These are phyloP conservation scores for Ciconia stormi DNA, from an alignment of 2,113 vertebrate genomes.

Conservation along the genomic window DNA sequence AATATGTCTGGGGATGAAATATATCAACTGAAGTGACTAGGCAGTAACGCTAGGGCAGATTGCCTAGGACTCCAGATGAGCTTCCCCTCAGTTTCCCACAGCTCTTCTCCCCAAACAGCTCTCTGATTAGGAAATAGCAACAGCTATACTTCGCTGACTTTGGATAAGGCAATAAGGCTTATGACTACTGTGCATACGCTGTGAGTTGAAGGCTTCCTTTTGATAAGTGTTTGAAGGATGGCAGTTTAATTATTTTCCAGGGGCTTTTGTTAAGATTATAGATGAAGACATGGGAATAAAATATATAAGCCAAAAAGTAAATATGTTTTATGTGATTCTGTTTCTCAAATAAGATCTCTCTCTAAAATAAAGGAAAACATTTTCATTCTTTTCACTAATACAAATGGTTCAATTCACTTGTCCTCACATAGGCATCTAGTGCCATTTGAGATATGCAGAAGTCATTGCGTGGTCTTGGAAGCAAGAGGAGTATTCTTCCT, in stretches of 20 bases:
- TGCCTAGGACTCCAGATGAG: conserved; percentile 12
- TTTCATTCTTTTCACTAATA: neutral
- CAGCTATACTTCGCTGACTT: neutral
- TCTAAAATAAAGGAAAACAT: neutral
- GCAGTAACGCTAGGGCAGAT: neutral
- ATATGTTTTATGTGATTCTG: rapidly evolving
- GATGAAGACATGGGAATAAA: neutral
- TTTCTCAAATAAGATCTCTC: neutral
- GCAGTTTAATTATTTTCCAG: neutral
- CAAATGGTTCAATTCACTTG: neutral
- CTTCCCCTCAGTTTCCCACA: neutral
- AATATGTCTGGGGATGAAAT: neutral
- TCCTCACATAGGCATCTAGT: neutral
- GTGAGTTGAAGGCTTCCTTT: neutral
- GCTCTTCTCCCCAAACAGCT: neutral
- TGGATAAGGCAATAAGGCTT: neutral
- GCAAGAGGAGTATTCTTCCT: neutral
- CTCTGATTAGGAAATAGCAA: neutral
- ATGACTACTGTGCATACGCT: neutral
- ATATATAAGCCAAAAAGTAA: neutral
- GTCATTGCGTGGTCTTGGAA: neutral
- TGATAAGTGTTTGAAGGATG: neutral
- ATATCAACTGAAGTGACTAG: neutral
- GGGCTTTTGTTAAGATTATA: neutral
- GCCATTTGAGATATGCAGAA: neutral